phyloP scores from a whole-genome alignment of 2,888 invertebrate genomes.

The Arrhopalites spinosus region DNA sequence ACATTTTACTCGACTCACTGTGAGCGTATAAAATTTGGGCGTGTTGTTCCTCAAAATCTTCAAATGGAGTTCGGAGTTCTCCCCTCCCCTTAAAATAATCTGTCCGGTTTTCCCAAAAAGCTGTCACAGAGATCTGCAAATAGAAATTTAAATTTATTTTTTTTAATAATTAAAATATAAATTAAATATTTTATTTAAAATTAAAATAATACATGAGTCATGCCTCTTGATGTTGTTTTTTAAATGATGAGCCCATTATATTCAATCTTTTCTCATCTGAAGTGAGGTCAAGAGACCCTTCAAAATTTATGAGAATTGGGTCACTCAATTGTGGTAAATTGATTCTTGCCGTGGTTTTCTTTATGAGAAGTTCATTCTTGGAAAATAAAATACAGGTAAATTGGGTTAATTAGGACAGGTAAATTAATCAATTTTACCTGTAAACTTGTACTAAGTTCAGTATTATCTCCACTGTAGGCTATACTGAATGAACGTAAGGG shows the following conservation, averaged over 20 bases:
- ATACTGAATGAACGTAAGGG: slow-evolving; percentile 50
- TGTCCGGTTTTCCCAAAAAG: slow-evolving; percentile 25
- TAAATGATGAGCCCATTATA: slow-evolving; percentile 41
- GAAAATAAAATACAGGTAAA: slow-evolving; percentile 21
- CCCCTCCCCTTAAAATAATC: slow-evolving; percentile 43
- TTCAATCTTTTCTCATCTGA: slow-evolving; percentile 49
- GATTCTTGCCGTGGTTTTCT: slow-evolving; percentile 39
- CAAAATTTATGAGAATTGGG: slow-evolving; percentile 46
- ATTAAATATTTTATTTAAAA: not conserved
- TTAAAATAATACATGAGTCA: not conserved
- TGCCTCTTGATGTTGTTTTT: slow-evolving; percentile 46
- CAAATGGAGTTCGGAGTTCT: slow-evolving; percentile 59
- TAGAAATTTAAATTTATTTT: no score
- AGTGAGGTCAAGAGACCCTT: slow-evolving; percentile 47
- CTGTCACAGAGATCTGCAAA: slow-evolving; percentile 28
- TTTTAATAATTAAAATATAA: no score
- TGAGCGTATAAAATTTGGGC: slow-evolving; percentile 51
- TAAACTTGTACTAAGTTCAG: slow-evolving; percentile 46
- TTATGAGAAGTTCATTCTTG: slow-evolving; percentile 50
- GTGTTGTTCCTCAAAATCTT: slow-evolving; percentile 57
- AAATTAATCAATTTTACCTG: slow-evolving; percentile 48
- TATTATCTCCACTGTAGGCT: slow-evolving; percentile 45
- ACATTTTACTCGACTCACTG: slow-evolving; percentile 47
- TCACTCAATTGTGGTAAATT: slow-evolving; percentile 40
- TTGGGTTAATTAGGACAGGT: not conserved